Base-by-base conservation (phyloP, 1,140 invertebrate species). In the Anoplolepis gracilipes region DNA sequence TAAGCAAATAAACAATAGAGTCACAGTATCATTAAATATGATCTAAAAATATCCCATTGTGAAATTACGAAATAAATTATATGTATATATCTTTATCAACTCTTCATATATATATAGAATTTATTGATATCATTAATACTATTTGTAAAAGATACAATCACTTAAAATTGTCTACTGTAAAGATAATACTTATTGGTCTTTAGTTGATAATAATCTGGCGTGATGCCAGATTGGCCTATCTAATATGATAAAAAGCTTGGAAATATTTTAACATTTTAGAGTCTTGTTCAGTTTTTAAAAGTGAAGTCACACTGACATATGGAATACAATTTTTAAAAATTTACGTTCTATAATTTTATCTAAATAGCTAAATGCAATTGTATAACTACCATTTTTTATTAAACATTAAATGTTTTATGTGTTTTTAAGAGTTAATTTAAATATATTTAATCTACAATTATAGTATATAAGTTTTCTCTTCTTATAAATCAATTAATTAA, bases 181-280 rank as follows among this genome's bases (percentile, higher is more conserved):
- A 76, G 49, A 88, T 62, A 75, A 33, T 28, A 19, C 6, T 25
- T 25, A 61, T 82, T 61, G 16, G 46, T 19, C 39, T 78, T 76
- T 73, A 67, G 59, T 65, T 91, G 90, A 92, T 92, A 91, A 84
- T 77, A 62, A 57, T 78, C 70, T 88, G 81, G 90, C 87, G 75
- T 89, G 90, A 91, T 87, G 82, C 82, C 85, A 91, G 90, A 88
- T 85, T 84, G 55, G 62, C 33, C 59, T 85, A 88, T 88, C 69
- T 81, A 69, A 57, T 22, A 1, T 53, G 46, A 88, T 88, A 85
- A 88, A n/a, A 85, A 85, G 65, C 36, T 11, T 11, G 19, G 28
- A 22, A 28, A 77, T 53, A 36, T 11, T 55, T 76, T 22, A 42
- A 19, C 46, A 1, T n/a, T 36, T 6, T 1, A 22, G 22, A 85